phyloP scores from a whole-genome alignment of 2,797 vertebrate species.

The Notolabrus celidotus region DNA sequence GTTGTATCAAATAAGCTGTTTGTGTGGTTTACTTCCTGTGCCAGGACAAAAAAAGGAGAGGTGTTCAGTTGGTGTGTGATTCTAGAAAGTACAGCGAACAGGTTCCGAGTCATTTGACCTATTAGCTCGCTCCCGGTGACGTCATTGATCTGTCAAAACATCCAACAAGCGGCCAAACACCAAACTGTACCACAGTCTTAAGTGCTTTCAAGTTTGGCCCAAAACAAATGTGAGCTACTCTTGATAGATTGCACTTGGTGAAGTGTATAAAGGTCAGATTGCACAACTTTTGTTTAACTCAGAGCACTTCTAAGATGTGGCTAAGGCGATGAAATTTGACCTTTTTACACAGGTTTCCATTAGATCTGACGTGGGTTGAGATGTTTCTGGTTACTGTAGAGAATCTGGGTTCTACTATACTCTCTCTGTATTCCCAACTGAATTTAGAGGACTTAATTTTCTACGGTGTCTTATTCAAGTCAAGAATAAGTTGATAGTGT shows the following conservation, averaged over 20 bases:
- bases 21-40: conserved; percentile 8
- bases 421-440: not conserved
- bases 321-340: conserved; percentile 27
- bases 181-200: not conserved
- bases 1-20: conserved; percentile 43
- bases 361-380: not conserved
- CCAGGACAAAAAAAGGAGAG: conserved; percentile 33
- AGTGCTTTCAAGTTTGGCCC: not conserved
- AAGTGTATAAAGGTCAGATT: conserved; percentile 31
- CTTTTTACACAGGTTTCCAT: conserved; percentile 2
- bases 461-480: not conserved
- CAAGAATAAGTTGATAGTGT: not conserved
- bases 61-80: conserved; percentile 12
- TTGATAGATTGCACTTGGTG: not conserved
- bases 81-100: conserved; percentile 56
- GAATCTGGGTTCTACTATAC: not conserved
- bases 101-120: conserved; percentile 53
- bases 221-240: not conserved
- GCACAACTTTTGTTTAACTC: not conserved
- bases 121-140: conserved; percentile 16
- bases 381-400: not conserved
- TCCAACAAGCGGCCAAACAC: conserved; percentile 9
- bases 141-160: conserved; percentile 33
- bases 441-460: not conserved
- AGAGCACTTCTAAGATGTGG: not conserved